Conservation (phyloP, 2,888 invertebrate species). For the Spilarctia lutea region DNA sequence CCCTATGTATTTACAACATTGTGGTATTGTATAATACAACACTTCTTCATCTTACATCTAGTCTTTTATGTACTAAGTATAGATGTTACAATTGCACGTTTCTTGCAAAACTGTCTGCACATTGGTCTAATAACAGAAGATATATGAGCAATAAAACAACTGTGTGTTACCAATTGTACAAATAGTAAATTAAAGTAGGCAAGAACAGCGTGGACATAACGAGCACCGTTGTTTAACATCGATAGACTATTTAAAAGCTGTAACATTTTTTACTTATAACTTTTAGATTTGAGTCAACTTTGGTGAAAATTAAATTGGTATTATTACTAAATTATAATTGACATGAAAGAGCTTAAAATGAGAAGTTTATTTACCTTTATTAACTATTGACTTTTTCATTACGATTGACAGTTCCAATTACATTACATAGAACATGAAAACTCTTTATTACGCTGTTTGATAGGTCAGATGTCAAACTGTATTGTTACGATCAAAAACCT, state of each 20-base stretch:
- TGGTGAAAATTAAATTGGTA: too few species aligned
- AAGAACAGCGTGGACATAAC: background rate
- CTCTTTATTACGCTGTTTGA: conserved; percentile 30
- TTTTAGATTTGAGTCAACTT: too few species aligned
- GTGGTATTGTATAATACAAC: background rate
- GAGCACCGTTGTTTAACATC: background rate
- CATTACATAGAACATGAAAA: conserved; percentile 29
- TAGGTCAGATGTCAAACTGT: conserved; percentile 51
- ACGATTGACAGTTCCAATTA: conserved; percentile 49
- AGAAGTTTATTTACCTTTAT: background rate
- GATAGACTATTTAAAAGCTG: background rate
- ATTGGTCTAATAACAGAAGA: background rate
- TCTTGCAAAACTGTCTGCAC: background rate
- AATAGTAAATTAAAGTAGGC: background rate
- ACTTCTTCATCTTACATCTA: conserved; percentile 3
- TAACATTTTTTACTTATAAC: background rate
- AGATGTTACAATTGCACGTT: background rate
- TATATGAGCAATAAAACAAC: background rate
- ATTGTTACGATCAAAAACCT: conserved; percentile 57
- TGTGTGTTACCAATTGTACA: background rate
- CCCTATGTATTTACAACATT: background rate
- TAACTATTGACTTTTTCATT: background rate
- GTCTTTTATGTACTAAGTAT: background rate
- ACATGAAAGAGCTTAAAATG: background rate
- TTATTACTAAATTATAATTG: too few species aligned